Evolutionary conservation across 23 tunicate genomes (phyloP), one percentile per base, ranked within the genome.

Genomic region (Ascidia mentula): DNA sequence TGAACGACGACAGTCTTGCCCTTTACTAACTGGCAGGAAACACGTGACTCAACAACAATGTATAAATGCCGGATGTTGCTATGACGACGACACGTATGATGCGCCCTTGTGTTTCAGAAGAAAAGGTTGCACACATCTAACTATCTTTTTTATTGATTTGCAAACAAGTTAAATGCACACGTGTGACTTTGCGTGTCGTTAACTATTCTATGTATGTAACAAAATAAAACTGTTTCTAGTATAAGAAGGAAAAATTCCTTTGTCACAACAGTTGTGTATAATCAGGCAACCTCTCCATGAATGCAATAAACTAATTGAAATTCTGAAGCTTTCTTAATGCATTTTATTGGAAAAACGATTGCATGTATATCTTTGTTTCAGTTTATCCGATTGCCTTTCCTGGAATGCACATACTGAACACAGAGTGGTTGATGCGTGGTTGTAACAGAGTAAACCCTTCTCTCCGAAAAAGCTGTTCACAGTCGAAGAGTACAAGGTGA

Each of bases 31-130:
- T 0, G 36, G 72, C 34, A 3, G 69, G 20, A 53, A 40, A n/a
- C 59, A 36, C n/a, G 33, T 72, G 31, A 81, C 77, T 4, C 36
- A 35, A 17, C 26, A 36, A 6, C 74, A 37, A 31, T 86, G 90
- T 38, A 35, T 22, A 38, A 46, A 59, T 15, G 71, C 34, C 20
- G 92, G 92, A n/a, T 87, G 92, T 72, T 87, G 92, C 82, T 87
- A 81, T 38, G 89, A 86, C 32, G 92, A 87, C 35, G 86, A 81
- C 36, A 30, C 72, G 22, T 77, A 71, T 82, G 84, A 69, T 38
- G 69, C 78, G 0, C 86, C 92, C 18, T 12, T 69, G 36, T 87
- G 92, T 45, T 87, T 80, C 78, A 70, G 30, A 31, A 40, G 92
- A 70, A 81, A 81, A 82, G 92, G 86, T 82, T 0, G 38, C n/a